Evolutionary conservation across 2,888 invertebrate species (phyloP), one percentile per base, ranked within the genome.

Genomic region (Alviniconcha strummeri): DNA sequence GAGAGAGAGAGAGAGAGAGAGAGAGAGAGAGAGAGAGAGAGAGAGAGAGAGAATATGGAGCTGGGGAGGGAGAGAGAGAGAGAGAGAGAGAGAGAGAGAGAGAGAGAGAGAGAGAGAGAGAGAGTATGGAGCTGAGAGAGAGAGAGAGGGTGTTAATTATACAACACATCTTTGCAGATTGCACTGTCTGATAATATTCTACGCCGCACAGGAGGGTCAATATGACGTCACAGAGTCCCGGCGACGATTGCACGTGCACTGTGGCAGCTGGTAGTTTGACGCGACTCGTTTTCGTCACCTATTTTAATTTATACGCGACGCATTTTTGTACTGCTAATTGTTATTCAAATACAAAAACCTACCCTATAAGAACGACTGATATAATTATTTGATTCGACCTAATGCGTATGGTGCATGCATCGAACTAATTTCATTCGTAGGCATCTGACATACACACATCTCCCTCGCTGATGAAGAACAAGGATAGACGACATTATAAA

Each of bases 41-140:
- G 19, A 56, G 75, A 74, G 52, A 55, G 56, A 74, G 60, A 74
- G 52, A 60, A 57, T 6, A 69, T 54, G 69, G 52, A 52, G 36
- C 19, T 64, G 19, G 52, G 57, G 54, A 13, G 52, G 36, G 72
- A 36, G 13, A 52, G 52, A 72, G 72, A 36, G 52, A 36, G 15
- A 54, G 55, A 77, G 56, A 55, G n/a, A 56, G 56, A 56, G n/a
- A 76, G 76, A 76, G 36, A 76, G 56, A 76, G 55, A 76, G 56
- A 76, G 36, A 76, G 77, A 56, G 60, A 19, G 36, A 56, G 57
- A 56, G 60, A 19, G 57, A 7, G n/a, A 17, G 56, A 55, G 57
- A 17, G 19, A 55, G 55, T 4, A 19, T 1, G 57, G 19, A 13
- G 55, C n/a, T n/a, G 54, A 54, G 74, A 74, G 74, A 15, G 74